Evolutionary conservation across 2,888 invertebrate species (phyloP), one percentile per base, ranked within the genome.

Genomic region (Pantelozetes paolii): DNA sequence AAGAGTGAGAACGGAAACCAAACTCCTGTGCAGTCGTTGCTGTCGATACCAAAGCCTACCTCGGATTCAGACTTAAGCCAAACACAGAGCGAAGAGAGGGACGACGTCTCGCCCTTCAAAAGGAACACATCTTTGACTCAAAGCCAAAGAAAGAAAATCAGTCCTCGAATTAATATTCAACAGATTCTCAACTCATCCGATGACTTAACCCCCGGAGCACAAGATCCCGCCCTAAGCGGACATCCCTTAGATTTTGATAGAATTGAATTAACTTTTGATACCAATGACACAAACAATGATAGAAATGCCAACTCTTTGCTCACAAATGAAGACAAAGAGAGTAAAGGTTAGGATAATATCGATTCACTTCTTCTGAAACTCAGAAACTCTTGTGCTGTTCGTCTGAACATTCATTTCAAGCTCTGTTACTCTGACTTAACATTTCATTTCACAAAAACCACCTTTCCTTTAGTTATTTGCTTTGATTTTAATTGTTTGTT

Each of bases 101-200:
- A 45, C 23, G 62, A 64, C 2, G 36, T 64, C 20, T 20, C 54
- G n/a, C 36, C 71, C 26, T 72, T 74, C 20, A 74, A 72, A 23
- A 26, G 76, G 18, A 74, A 76, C 28, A 71, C 69, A 20, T 62
- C 76, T 26, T 42, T 76, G 11, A 75, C 76, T 23, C 28, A 54
- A 40, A 76, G 76, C 50, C 76, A 76, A 45, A 67, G 76, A 36
- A 67, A 70, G 71, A 76, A 70, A 62, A 75, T 76, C 40, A 67
- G 54, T 36, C 76, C 76, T 0, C 48, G 71, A 45, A 54, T 75
- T 48, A 72, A 75, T 9, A 62, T 76, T 20, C 64, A 76, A 32
- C 69, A 76, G 28, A 72, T 76, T 18, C 42, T 75, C 13, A 73
- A 72, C 15, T 28, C 69, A 20, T 75, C 75, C 6, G 71, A 72